phyloP scores from a whole-genome alignment of 2,797 vertebrate genomes.

The Mus caroli region DNA sequence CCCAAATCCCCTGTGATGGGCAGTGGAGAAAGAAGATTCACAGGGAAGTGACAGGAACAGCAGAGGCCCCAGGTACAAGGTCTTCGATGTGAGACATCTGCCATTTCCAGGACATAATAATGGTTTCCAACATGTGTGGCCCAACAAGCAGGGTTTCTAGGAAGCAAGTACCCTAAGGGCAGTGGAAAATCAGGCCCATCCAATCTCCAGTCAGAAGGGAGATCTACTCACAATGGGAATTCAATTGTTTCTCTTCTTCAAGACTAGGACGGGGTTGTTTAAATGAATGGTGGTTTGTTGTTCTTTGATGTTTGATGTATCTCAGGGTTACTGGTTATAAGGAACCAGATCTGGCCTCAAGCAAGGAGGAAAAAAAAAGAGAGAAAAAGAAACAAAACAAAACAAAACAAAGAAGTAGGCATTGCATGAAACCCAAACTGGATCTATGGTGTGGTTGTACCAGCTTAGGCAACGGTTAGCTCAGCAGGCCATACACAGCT shows the following conservation, averaged over 20 bases:
- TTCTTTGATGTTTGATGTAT: background rate
- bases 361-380: background rate
- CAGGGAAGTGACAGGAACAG: too few relatives aligned
- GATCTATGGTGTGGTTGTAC: background rate
- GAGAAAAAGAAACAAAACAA: background rate
- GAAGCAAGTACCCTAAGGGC: background rate
- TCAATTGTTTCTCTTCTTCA: conserved; percentile 4
- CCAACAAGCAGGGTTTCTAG: background rate
- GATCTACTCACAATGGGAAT: background rate
- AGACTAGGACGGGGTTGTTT: background rate
- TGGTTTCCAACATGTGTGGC: background rate
- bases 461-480: background rate
- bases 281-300: background rate
- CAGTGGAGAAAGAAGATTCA: background rate
- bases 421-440: background rate
- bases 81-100: background rate
- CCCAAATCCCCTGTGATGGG: background rate
- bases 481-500: background rate
- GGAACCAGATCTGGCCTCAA: background rate
- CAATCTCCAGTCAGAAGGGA: background rate
- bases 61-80: background rate
- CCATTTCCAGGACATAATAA: background rate
- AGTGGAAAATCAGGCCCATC: background rate
- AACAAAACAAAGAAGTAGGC: background rate
- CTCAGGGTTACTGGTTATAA: conserved; percentile 16